These are phyloP conservation scores for Antheraea assamensis DNA, from an alignment of 2,888 invertebrate genomes.

Conservation along the genomic window DNA sequence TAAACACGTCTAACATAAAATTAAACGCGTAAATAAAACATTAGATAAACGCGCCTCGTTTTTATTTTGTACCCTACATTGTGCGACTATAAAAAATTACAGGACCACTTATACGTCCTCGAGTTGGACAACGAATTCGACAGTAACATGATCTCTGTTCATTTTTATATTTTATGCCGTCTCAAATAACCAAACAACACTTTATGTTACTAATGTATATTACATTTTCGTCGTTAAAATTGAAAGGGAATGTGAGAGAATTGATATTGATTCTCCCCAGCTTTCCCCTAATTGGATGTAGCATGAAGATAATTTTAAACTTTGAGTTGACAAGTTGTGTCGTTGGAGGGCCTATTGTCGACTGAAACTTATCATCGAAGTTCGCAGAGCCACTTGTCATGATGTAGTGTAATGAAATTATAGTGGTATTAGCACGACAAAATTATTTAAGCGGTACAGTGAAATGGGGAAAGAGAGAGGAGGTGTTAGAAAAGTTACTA, in stretches of 20 bases:
- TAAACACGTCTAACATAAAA: no score
- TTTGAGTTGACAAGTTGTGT: slow-evolving; percentile 15
- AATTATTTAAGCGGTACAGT: background rate
- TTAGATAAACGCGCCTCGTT: no score
- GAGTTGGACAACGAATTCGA: background rate
- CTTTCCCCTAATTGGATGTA: slow-evolving; percentile 15
- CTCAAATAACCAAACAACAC: background rate
- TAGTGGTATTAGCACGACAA: background rate
- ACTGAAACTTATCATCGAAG: slow-evolving; percentile 15
- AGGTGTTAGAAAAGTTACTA: no score
- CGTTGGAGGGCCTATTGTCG: slow-evolving; percentile 17
- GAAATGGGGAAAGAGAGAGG: background rate
- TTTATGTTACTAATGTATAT: background rate
- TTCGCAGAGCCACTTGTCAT: slow-evolving; percentile 10
- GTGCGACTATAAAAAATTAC: background rate
- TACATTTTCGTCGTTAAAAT: slow-evolving; percentile 14
- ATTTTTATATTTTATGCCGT: background rate
- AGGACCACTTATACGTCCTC: background rate
- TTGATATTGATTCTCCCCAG: slow-evolving; percentile 12
- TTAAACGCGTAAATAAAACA: no score
- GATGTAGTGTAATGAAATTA: slow-evolving; percentile 6
- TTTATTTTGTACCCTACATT: background rate
- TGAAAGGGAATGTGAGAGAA: slow-evolving; percentile 6
- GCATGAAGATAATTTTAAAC: slow-evolving; percentile 16
- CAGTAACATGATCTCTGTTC: background rate